Conservation (phyloP, 2,113 vertebrate species). For the Strix uralensis region DNA sequence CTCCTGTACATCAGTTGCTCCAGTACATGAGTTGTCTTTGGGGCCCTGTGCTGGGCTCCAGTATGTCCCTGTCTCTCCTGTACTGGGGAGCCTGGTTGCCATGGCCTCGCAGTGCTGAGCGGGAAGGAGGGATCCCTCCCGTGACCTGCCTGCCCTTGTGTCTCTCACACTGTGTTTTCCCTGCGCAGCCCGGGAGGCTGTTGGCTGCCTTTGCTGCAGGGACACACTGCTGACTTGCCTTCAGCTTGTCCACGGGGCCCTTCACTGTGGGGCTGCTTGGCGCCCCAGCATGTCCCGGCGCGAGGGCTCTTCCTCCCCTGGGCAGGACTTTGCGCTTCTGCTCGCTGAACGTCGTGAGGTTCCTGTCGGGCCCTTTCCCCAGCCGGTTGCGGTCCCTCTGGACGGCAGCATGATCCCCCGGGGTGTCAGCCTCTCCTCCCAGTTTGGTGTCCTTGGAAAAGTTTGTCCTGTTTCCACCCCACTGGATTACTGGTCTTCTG, state of each 20-base stretch:
- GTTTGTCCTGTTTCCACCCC: neutral
- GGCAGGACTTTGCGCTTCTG: neutral
- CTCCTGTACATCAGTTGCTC: neutral
- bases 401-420: fast-evolving
- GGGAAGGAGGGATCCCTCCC: neutral
- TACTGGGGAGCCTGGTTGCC: neutral
- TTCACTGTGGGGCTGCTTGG: neutral
- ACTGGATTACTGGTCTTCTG: neutral
- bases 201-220: neutral
- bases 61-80: neutral
- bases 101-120: fast-evolving
- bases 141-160: too few species aligned
- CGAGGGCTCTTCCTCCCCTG: neutral
- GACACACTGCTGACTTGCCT: neutral
- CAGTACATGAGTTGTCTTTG: fast-evolving
- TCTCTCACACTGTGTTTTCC: too few species aligned
- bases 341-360: too few species aligned
- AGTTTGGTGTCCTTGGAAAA: neutral
- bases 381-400: neutral
- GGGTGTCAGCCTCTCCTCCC: neutral
- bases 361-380: neutral
- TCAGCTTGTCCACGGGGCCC: neutral
- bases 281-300: neutral
- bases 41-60: neutral
- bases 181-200: neutral